Evolutionary conservation across 2,888 invertebrate genomes (phyloP).

Genomic region (Notodonta dromedarius): DNA sequence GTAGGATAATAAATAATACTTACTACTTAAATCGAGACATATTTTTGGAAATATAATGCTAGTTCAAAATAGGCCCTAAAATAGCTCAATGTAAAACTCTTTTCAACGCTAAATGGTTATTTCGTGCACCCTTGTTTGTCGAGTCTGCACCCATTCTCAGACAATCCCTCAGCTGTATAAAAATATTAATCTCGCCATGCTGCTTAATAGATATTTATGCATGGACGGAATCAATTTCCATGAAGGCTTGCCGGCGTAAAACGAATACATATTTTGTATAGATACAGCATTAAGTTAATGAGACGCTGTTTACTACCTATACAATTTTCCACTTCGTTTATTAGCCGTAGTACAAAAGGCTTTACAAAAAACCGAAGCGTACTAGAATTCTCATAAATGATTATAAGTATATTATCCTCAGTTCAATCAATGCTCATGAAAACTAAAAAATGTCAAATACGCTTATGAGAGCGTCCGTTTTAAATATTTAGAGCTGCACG

Average conservation of each 20-base stretch:
- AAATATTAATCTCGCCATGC: slow-evolving; percentile 77
- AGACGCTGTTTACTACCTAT: slow-evolving; percentile 69
- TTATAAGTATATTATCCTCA: slow-evolving; percentile 4
- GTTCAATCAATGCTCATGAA: slow-evolving; percentile 35
- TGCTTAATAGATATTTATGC: slow-evolving; percentile 83
- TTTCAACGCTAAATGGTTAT: slow-evolving; percentile 59
- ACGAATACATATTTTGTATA: slow-evolving; percentile 48
- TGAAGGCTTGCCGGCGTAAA: slow-evolving; percentile 54
- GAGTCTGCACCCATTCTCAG: slow-evolving; percentile 57
- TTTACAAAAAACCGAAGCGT: neutral
- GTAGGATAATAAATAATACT: slow-evolving; percentile 10
- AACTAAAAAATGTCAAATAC: slow-evolving; percentile 50
- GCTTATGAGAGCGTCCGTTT: slow-evolving; percentile 50
- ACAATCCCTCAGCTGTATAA: slow-evolving; percentile 68
- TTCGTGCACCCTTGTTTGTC: slow-evolving; percentile 73
- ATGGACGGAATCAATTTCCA: slow-evolving; percentile 74
- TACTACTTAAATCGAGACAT: slow-evolving; percentile 26
- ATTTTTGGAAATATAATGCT: slow-evolving; percentile 17
- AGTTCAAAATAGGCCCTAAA: slow-evolving; percentile 34
- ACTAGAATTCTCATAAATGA: neutral
- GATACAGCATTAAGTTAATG: slow-evolving; percentile 70
- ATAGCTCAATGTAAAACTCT: slow-evolving; percentile 54
- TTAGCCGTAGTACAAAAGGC: slow-evolving; percentile 5
- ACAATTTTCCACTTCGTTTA: slow-evolving; percentile 59
- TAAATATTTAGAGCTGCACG: slow-evolving; percentile 58